Base-by-base conservation (phyloP, 2,888 invertebrate species). In the Plemyria rubiginata region DNA sequence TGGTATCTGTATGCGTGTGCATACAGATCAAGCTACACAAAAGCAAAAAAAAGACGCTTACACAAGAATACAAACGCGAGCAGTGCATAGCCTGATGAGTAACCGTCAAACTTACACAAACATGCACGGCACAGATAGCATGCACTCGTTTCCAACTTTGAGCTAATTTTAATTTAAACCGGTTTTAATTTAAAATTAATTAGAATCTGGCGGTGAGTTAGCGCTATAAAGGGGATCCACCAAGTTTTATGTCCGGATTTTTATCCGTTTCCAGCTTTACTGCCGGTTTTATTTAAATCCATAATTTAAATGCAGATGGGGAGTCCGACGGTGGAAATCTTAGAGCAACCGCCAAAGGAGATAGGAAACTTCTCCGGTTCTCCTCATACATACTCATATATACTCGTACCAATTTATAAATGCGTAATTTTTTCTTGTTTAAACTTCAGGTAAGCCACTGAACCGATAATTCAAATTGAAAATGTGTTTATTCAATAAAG, bases 271-370 rank as follows among this genome's bases (percentile, higher is more conserved):
- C 73, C 77, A 75, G 76, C 81, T 84, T 84, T 78, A 79, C 78
- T 77, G 74, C 70, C 65, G 69, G 74, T 81, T 81, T 86, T 85
- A 86, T 84, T 87, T 84, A 85, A 86, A 85, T 84, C 83, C 85
- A 85, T 87, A 84, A 87, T 87, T 83, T 87, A 85, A 85, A 87
- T 87, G 87, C 81, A 87, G 87, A 87, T 87, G 85, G 85, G 71
- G 84, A 85, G 72, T 61, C 62, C 61, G 62, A 54, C 16, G 51
- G 67, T 65, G 56, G 66, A 53, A 43, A 38, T 43, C 51, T 54
- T 55, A 28, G 22, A 15, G 54, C 12, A 28, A 46, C 12, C 36
- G 45, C 45, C 7, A 12, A 36, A n/a, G 36, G 46, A 46, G 43
- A 41, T 50, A 63, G 60, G 45, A 4, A 9, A 15, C 16, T 43